Percentiles rank a stretch among this genome's conserved stretches.
Evolutionary conservation across 2,888 invertebrate genomes (phyloP).

Genomic region (Eristalis intricaria): DNA sequence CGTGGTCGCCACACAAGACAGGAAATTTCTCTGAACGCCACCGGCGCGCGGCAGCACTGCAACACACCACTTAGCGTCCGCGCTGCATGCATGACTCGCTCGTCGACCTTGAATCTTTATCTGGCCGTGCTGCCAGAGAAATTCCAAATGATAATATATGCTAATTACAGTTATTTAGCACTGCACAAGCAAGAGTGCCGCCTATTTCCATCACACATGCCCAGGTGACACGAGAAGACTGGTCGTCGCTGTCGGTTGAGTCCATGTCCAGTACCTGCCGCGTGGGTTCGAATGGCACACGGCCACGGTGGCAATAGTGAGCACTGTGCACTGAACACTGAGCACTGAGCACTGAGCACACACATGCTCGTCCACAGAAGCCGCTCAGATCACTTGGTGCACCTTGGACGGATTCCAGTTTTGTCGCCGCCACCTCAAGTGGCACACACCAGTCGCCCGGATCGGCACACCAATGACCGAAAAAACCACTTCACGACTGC

Average conservation of each 20-base stretch:
- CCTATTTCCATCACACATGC: slow-evolving; percentile 35
- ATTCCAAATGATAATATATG: slow-evolving; percentile 65
- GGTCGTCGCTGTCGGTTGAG: neutral
- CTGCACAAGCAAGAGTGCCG: slow-evolving; percentile 65
- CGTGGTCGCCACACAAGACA: neutral
- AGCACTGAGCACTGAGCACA: neutral
- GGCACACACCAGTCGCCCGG: neutral
- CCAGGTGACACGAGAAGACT: slow-evolving; percentile 41
- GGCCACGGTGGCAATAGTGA: slow-evolving; percentile 25
- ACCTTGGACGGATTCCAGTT: slow-evolving; percentile 39
- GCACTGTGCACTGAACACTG: neutral
- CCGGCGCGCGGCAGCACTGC: neutral
- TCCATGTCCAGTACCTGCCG: neutral
- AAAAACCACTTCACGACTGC: slow-evolving; percentile 48
- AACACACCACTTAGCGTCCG: slow-evolving; percentile 24
- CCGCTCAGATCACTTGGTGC: slow-evolving; percentile 1
- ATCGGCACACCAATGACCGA: neutral
- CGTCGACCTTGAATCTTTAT: slow-evolving; percentile 65
- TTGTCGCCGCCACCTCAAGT: slow-evolving; percentile 13
- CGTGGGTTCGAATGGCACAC: slow-evolving; percentile 48
- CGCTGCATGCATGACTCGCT: slow-evolving; percentile 12
- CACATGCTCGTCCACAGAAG: slow-evolving; percentile 18
- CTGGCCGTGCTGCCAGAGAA: slow-evolving; percentile 41
- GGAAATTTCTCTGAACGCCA: slow-evolving; percentile 48
- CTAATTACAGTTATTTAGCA: slow-evolving; percentile 71